phyloP scores from a whole-genome alignment of 92 coral and sea anemone species.

The Heliopora coerulea region DNA sequence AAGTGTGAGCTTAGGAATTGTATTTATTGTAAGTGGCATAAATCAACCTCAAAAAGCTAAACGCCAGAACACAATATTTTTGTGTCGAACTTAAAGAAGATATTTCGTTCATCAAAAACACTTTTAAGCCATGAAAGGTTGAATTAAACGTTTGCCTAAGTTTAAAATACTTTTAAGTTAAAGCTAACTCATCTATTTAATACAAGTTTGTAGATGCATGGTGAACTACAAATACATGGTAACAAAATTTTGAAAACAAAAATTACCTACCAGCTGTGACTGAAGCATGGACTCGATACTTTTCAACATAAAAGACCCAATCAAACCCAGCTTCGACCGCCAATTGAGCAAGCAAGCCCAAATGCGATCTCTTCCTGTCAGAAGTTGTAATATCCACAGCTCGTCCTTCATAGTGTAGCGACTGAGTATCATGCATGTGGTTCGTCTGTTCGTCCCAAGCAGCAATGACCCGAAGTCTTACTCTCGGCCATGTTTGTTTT shows the following conservation, averaged over 20 bases:
- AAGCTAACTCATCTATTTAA: too few species aligned
- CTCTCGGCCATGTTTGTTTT: constrained; percentile 69
- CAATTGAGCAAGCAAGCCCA: constrained; percentile 78
- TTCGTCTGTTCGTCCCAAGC: constrained; percentile 83
- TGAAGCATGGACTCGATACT: constrained; percentile 84
- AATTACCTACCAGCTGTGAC: constrained; percentile 80
- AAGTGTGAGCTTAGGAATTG: too few species aligned
- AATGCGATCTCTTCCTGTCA: constrained; percentile 68
- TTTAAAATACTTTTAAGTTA: too few species aligned
- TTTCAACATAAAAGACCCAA: constrained; percentile 77
- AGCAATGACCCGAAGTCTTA: constrained; percentile 84
- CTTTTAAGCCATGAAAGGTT: too few species aligned
- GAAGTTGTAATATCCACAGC: constrained; percentile 97
- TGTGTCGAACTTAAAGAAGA: too few species aligned
- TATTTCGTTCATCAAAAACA: too few species aligned
- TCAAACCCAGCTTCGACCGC: constrained; percentile 95
- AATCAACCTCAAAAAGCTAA: too few species aligned
- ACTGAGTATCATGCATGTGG: constrained; percentile 56
- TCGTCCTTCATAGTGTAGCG: constrained; percentile 98
- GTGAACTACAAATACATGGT: too few species aligned
- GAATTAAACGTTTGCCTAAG: too few species aligned
- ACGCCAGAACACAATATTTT: too few species aligned
- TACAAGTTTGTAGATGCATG: too few species aligned
- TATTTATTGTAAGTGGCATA: too few species aligned
- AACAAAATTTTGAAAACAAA: not conserved